These are phyloP conservation scores for Silurus lanzhouensis DNA, from an alignment of 2,797 vertebrate species.

Conservation along the genomic window DNA sequence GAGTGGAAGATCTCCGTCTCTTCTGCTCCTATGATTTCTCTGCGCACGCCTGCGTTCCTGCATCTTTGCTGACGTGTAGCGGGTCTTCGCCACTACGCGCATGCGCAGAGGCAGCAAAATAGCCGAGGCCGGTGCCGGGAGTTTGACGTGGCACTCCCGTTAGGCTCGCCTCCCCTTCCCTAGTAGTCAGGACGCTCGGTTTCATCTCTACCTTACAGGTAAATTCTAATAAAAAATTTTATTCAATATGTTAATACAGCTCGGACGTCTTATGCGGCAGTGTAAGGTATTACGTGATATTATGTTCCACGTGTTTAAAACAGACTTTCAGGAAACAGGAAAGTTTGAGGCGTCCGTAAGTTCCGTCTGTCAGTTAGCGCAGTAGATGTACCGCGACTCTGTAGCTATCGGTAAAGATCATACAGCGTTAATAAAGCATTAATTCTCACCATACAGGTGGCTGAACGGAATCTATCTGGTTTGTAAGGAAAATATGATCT, in stretches of 20 bases:
- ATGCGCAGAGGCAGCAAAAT: constrained; percentile 64
- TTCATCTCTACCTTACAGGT: constrained; percentile 65
- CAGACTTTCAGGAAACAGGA: not conserved
- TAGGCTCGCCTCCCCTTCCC: constrained; percentile 49
- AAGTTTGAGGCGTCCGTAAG: constrained; percentile 29
- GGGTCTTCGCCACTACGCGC: constrained; percentile 58
- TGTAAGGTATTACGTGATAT: too few species aligned
- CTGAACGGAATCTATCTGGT: not conserved
- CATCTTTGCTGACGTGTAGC: constrained; percentile 75
- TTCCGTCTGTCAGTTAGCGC: constrained; percentile 25
- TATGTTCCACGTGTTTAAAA: not conserved
- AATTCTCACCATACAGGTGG: not conserved
- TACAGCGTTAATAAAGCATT: not conserved
- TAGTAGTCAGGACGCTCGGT: constrained; percentile 49
- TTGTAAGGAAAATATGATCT: not conserved
- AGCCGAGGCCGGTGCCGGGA: constrained; percentile 63
- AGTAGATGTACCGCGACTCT: not conserved
- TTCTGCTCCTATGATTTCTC: not conserved
- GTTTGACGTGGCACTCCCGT: constrained; percentile 83
- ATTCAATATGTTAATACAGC: not conserved
- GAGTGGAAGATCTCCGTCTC: not conserved
- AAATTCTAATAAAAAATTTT: constrained; percentile 47
- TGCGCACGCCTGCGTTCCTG: constrained; percentile 30
- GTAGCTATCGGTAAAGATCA: not conserved
- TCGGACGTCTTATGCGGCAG: too few species aligned